Base-by-base conservation (phyloP, 2,113 vertebrate species). In the Aphelocoma coerulescens region DNA sequence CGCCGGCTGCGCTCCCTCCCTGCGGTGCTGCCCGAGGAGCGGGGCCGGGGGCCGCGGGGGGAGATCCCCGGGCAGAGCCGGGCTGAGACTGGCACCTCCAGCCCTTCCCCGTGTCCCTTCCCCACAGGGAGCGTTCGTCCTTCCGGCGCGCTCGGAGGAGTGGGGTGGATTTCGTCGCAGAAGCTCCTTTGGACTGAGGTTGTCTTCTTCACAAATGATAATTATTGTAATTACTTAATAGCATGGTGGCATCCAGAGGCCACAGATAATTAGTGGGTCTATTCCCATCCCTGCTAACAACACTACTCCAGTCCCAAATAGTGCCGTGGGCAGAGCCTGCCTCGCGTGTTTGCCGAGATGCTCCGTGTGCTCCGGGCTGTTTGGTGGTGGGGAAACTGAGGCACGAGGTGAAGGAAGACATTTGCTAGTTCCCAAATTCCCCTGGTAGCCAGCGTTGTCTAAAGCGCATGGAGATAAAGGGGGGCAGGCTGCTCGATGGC, bases 201-300 rank as follows among this genome's bases (percentile, higher is more conserved):
- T 82, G 73, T 92, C 94, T 83, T 83, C 95, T 30, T 76, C 73
- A 88, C 52, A 71, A 76, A 93, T 92, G 49, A 57, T 67, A 86
- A 84, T 89, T 77, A 48, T 39, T 58, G 10, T 93, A 91, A 94
- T 93, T 92, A 44, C 65, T 91, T 95, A 92, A 94, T 92, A 68
- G 91, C 4, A 58, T 3, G 81, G 81, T 82, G 82, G 74, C 92
- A 76, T 87, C 51, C 88, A 88, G 85, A 95, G 81, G 95, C 91
- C 91, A 76, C 71, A 11, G 69, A 88, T 88, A 95, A 94, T 89
- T 48, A 62, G 54, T 10, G 81, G 88, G 41, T 93, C 88, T 72
- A 1, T 85, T 94, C 88, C 62, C 22, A 11, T 89, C 73, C 33
- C 28, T 44, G 67, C 61, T 68, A 61, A 73, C 49, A 21, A 28